Percentiles rank a stretch among this genome's conserved stretches.
Conservation (phyloP, 2,888 invertebrate genomes). For the Drosophila setosimentum region DNA sequence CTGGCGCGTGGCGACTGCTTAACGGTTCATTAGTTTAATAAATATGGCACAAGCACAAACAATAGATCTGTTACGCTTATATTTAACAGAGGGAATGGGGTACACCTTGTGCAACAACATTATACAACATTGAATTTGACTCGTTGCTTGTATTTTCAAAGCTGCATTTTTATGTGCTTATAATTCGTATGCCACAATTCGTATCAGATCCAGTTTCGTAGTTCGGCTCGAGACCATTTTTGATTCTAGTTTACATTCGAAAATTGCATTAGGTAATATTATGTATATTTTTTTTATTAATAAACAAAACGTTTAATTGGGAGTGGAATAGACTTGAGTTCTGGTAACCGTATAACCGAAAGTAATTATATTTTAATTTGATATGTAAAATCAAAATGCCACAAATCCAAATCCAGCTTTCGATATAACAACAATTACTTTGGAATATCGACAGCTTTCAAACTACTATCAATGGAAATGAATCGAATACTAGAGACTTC, state of each 20-base stretch:
- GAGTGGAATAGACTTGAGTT: too few species aligned
- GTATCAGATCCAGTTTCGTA: neutral
- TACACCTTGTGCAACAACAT: conserved; percentile 1
- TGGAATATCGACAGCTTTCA: neutral
- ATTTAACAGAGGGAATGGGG: neutral
- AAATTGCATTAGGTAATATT: neutral
- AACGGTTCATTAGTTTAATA: conserved; percentile 64
- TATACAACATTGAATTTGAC: neutral
- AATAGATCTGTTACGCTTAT: conserved; percentile 33
- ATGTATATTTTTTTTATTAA: neutral
- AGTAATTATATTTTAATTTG: neutral
- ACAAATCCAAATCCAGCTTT: neutral
- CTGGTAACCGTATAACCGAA: neutral
- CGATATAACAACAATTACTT: neutral
- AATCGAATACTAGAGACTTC: neutral
- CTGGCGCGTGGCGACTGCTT: conserved; percentile 33
- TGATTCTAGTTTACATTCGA: neutral
- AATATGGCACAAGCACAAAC: conserved; percentile 35
- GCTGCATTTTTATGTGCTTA: neutral
- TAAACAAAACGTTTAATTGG: neutral
- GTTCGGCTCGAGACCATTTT: neutral
- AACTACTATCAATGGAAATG: neutral
- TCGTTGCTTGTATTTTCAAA: too few species aligned
- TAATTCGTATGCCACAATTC: neutral
- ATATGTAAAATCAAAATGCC: neutral